Conservation (phyloP, 30 jellyfish, hydroid and myxozoan species). For the Aurelia sp. region DNA sequence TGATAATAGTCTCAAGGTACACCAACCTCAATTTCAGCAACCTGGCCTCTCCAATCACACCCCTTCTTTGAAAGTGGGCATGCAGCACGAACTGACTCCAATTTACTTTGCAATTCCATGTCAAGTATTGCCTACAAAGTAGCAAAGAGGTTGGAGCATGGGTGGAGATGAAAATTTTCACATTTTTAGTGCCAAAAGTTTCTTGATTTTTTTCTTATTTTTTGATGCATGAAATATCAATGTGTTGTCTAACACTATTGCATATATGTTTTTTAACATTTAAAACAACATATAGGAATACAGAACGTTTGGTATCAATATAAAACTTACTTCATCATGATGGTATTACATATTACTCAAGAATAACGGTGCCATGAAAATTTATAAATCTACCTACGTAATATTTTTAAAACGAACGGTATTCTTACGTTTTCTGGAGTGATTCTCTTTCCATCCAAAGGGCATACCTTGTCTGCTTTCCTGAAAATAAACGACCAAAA, state of each 20-base stretch:
- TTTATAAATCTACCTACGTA: background rate
- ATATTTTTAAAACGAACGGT: background rate
- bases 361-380: too few species aligned
- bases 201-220: too few species aligned
- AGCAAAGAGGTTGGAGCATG: too few species aligned
- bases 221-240: too few species aligned
- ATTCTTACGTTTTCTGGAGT: conserved; percentile 58
- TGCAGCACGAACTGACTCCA: conserved; percentile 52
- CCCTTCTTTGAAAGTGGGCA: conserved; percentile 49
- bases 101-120: conserved; percentile 34
- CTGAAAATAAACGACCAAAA: background rate
- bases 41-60: conserved; percentile 57
- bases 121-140: conserved; percentile 29
- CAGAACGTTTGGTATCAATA: too few species aligned
- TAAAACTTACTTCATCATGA: too few species aligned
- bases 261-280: too few species aligned
- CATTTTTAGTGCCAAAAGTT: too few species aligned
- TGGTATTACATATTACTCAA: too few species aligned
- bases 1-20: background rate
- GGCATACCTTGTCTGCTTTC: conserved; percentile 43
- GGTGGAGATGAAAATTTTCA: too few species aligned
- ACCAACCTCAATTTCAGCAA: conserved; percentile 42
- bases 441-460: conserved; percentile 54
- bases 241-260: too few species aligned
- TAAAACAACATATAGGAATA: too few species aligned